Conservation (phyloP, 2,797 vertebrate species). For the Danio choprae region DNA sequence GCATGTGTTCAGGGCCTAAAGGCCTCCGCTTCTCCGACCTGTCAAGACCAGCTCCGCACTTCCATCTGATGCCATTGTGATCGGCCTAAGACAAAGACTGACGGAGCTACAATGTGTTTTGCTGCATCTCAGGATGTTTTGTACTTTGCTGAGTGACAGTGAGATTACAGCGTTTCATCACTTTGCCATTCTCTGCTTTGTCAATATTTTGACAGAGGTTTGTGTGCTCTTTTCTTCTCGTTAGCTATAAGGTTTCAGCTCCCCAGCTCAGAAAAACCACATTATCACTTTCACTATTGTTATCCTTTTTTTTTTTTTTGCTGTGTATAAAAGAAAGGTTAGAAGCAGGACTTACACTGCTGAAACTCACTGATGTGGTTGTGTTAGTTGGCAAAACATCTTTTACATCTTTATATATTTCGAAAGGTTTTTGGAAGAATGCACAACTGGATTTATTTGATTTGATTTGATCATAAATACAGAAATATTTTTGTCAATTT, state of each 20-base stretch:
- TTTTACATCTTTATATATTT: background rate
- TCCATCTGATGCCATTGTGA: conserved; percentile 34
- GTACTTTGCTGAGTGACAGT: conserved; percentile 2
- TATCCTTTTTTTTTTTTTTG: conserved; percentile 6
- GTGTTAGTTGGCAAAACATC: background rate
- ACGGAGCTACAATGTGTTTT: conserved; percentile 8
- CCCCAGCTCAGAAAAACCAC: conserved; percentile 18
- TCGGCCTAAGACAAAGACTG: conserved; percentile 28
- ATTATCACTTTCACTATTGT: conserved; percentile 37
- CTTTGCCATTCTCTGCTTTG: background rate
- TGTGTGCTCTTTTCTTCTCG: conserved; percentile 12
- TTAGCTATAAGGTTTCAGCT: conserved; percentile 15
- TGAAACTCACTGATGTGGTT: conserved; percentile 13
- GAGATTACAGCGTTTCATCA: conserved; percentile 24
- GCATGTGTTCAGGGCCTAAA: conserved; percentile 20
- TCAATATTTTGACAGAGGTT: conserved; percentile 43
- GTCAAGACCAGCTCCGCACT: conserved; percentile 34
- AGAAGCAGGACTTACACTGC: conserved; percentile 13
- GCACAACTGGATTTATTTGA: background rate
- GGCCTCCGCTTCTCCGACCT: conserved; percentile 24
- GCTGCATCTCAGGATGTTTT: conserved; percentile 2
- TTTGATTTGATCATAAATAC: too few relatives aligned
- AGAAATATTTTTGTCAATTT: too few relatives aligned
- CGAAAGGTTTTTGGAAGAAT: too few relatives aligned
- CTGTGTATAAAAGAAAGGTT: conserved; percentile 35